Base-by-base conservation (phyloP, 2,888 invertebrate genomes). In the Agrochola circellaris region DNA sequence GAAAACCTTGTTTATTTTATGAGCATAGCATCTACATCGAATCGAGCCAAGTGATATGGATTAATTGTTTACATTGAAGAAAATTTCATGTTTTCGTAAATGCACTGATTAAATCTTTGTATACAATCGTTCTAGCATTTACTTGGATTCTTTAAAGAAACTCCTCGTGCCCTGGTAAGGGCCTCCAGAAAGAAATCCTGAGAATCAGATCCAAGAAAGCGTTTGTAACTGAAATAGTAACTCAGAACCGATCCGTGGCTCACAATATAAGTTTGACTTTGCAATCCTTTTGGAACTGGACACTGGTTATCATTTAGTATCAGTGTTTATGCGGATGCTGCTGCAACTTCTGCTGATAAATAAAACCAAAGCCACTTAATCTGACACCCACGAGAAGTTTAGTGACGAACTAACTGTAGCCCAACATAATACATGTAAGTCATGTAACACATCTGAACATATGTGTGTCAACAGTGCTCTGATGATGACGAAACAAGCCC, bases 1-100 rank as follows among this genome's bases (percentile, higher is more conserved):
- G 71, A 84, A 82, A 79, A 67, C 56, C 71, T 68, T 81, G 86
- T 87, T 85, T 82, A 82, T 82, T 79, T 79, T 75, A 68, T 84
- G 76, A 68, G 60, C 66, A 71, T 79, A 80, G 61, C 68, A 61
- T 77, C 73, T 75, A 81, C 58, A 17, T 58, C 58, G 78, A 85
- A 80, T 62, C 23, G 71, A 82, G 89, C 87, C 85, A 87, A 85
- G 61, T 87, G 65, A 81, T 78, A 81, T 73, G 73, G 64, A 81
- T 81, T 79, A 38, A 80, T 85, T 75, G 61, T 82, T 64, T 71
- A 70, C 58, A 38, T 48, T 61, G 42, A 62, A 42, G 42, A 61
- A 61, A 26, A 61, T 84, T 73, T 85, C 45, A 51, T 74, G 62
- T 48, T 61, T 60, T 73, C 45, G 13, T 64, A 45, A 81, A 81